Conservation (phyloP, 2,797 vertebrate genomes). For the Rhincodon typus region DNA sequence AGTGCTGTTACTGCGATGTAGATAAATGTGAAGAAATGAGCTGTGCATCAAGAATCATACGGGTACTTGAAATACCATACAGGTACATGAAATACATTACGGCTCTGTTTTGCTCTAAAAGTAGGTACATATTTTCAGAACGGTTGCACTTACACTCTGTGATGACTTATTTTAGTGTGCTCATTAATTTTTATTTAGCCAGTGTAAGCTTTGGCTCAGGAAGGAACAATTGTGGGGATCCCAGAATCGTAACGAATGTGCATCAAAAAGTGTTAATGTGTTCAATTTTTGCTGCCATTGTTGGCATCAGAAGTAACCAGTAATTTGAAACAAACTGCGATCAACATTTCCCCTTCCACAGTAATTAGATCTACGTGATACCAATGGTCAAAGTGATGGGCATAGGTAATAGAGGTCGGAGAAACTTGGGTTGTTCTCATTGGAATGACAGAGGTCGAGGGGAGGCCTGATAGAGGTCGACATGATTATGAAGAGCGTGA, state of each 20-base stretch:
- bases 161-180: background rate
- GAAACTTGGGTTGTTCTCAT: too few relatives aligned
- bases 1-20: background rate
- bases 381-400: background rate
- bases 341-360: background rate
- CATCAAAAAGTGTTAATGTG: background rate
- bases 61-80: background rate
- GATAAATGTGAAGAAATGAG: background rate
- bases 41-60: background rate
- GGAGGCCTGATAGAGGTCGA: too few relatives aligned
- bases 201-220: background rate
- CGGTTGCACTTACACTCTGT: background rate
- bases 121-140: background rate
- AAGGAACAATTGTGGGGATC: background rate
- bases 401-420: background rate
- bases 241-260: background rate
- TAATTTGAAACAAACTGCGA: background rate
- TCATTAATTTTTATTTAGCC: background rate
- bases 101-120: background rate
- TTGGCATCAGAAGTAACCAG: background rate
- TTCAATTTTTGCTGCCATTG: background rate
- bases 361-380: background rate
- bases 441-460: too few relatives aligned
- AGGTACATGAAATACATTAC: background rate
- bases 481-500: too few relatives aligned